These are phyloP conservation scores for Biston stratarius DNA, from an alignment of 2,888 invertebrate species.

Conservation along the genomic window DNA sequence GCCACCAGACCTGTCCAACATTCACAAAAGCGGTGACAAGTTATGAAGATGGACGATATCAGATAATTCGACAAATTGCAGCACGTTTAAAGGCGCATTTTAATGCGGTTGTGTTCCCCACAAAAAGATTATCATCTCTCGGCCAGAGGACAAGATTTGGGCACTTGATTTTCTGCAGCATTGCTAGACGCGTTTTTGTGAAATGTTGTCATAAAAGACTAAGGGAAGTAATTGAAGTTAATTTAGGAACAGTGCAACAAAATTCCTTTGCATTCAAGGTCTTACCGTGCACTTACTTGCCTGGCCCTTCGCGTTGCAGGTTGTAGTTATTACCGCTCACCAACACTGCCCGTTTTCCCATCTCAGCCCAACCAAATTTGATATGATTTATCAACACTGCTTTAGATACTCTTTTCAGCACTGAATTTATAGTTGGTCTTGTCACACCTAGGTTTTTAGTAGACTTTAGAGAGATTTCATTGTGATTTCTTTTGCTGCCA, in stretches of 20 bases:
- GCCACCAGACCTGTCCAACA: constrained; percentile 32
- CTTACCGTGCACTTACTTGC: too few species aligned
- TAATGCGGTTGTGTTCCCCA: constrained; percentile 16
- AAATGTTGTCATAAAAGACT: background rate
- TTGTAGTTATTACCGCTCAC: too few species aligned
- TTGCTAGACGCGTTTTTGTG: background rate
- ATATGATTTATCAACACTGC: too few species aligned
- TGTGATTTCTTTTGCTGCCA: too few species aligned
- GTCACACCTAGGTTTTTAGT: too few species aligned
- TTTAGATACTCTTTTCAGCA: too few species aligned
- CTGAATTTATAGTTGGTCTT: too few species aligned
- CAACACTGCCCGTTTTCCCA: too few species aligned
- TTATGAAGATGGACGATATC: constrained; percentile 26
- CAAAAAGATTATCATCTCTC: constrained; percentile 25
- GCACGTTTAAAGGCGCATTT: constrained; percentile 14
- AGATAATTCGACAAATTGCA: constrained; percentile 31
- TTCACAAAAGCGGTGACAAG: constrained; percentile 27
- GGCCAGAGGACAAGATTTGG: constrained; percentile 1
- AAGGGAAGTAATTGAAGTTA: background rate
- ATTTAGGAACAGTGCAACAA: background rate
- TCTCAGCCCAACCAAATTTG: too few species aligned
- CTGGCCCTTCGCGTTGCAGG: too few species aligned
- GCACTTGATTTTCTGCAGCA: constrained; percentile 12
- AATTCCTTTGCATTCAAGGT: too few species aligned
- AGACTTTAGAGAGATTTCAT: too few species aligned